Conservation (phyloP, 2,797 vertebrate genomes). For the Scleropages formosus region DNA sequence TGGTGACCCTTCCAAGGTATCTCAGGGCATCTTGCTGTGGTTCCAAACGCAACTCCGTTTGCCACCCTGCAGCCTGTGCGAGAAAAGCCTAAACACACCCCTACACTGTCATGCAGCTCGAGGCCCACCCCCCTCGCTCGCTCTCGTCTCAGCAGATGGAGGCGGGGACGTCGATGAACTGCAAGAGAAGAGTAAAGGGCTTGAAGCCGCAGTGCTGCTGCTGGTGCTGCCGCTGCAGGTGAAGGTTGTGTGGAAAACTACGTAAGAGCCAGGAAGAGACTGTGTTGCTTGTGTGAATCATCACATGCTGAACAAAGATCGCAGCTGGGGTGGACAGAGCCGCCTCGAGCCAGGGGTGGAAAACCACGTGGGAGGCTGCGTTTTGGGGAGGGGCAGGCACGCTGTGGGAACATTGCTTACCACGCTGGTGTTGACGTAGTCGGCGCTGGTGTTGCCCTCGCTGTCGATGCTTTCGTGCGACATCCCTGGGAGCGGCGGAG, state of each 20-base stretch:
- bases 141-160: not conserved
- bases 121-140: not conserved
- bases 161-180: not conserved
- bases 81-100: not conserved
- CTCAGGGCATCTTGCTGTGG: no score
- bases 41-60: not conserved
- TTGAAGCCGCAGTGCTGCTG: not conserved
- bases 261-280: no score
- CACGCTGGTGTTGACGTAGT: constrained; percentile 61
- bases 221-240: no score
- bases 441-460: constrained; percentile 33
- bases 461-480: constrained; percentile 15
- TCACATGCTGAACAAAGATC: no score
- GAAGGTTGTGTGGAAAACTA: no score
- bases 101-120: not conserved
- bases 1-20: no score
- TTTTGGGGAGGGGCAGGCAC: not conserved
- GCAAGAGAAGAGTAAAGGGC: not conserved
- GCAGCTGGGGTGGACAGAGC: no score
- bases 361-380: no score
- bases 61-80: not conserved
- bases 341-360: no score
- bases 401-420: constrained; percentile 32
- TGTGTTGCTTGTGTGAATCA: no score
- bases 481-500: not conserved